Base-by-base conservation (phyloP, 2,888 invertebrate species). In the Thecophora atra region DNA sequence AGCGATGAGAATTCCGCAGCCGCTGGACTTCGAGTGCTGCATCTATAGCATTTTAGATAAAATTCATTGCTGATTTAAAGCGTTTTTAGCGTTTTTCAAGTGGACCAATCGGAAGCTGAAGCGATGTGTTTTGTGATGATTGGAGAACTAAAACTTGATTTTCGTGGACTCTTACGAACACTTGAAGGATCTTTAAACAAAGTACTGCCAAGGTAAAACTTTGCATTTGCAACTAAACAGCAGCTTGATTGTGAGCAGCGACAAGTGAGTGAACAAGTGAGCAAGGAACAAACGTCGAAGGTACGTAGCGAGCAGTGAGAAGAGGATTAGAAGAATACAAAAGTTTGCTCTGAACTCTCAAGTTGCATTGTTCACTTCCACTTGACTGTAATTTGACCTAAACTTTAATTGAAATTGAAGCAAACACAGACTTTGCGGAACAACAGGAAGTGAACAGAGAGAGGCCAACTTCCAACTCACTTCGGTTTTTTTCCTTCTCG, bases 391-490 rank as follows among this genome's bases (percentile, higher is more conserved):
- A 75, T 76, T 71, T 74, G 74, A 76, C 74, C 73, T 72, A 76
- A 78, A 78, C 70, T 81, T 81, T 78, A 80, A 82, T 80, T 83
- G 78, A 81, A 83, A 80, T 80, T 79, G 79, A 79, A 80, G 80
- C 78, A 78, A 77, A 75, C 70, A 75, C 74, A n/a, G n/a, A 77
- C 70, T 74, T 77, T 74, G 74, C 73, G 73, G 28, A 76, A 76
- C n/a, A n/a, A n/a, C 74, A 47, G 73, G 71, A 73, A 66, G 58
- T 60, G 72, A 73, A 72, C 54, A 28, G 56, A 28, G 17, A 24
- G 56, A 56, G 19, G 5, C 19, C 51, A 21, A 21, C 51, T 11
- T n/a, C n/a, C 19, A 4, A 11, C 19, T 11, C 11, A 11, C 19
- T 19, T 21, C 21, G 21, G 7, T 11, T 21, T 3, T n/a, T 51